These are phyloP conservation scores for Micoletzkya japonica DNA, from an alignment of 2,888 invertebrate genomes.

Conservation along the genomic window DNA sequence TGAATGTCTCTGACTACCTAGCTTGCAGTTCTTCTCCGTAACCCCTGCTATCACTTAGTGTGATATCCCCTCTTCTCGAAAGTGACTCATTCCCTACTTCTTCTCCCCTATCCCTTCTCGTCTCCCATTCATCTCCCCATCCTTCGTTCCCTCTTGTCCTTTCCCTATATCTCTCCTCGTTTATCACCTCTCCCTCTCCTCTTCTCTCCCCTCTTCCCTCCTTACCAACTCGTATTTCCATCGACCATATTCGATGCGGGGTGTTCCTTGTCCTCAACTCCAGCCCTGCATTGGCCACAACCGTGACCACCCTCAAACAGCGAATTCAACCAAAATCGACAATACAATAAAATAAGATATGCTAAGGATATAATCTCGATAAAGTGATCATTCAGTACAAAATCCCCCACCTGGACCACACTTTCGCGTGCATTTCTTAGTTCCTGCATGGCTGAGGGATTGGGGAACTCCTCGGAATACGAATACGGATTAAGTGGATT, in stretches of 20 bases:
- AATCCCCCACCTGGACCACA: constrained; percentile 33
- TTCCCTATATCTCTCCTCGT: too few relatives aligned
- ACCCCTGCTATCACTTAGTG: constrained; percentile 8
- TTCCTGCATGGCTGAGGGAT: constrained; percentile 32
- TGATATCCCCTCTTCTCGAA: too few relatives aligned
- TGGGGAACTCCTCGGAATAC: constrained; percentile 35
- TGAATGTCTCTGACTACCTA: too few relatives aligned
- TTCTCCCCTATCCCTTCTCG: not conserved
- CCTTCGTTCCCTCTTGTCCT: not conserved
- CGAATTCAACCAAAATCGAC: too few relatives aligned
- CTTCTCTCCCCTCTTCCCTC: not conserved
- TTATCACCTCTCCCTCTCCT: not conserved
- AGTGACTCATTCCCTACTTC: not conserved
- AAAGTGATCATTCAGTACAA: not conserved
- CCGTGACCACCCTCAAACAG: constrained; percentile 73
- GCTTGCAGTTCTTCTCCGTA: too few relatives aligned
- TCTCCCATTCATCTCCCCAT: not conserved
- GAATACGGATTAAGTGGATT: constrained; percentile 55
- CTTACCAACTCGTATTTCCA: constrained; percentile 75
- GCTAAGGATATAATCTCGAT: constrained; percentile 14
- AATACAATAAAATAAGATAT: too few relatives aligned
- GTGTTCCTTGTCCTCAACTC: constrained; percentile 75
- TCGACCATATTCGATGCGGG: constrained; percentile 90
- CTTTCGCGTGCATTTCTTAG: constrained; percentile 36
- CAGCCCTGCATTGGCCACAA: constrained; percentile 85